phyloP scores from a whole-genome alignment of 2,797 vertebrate species.

The Petrocephalus sullivani region DNA sequence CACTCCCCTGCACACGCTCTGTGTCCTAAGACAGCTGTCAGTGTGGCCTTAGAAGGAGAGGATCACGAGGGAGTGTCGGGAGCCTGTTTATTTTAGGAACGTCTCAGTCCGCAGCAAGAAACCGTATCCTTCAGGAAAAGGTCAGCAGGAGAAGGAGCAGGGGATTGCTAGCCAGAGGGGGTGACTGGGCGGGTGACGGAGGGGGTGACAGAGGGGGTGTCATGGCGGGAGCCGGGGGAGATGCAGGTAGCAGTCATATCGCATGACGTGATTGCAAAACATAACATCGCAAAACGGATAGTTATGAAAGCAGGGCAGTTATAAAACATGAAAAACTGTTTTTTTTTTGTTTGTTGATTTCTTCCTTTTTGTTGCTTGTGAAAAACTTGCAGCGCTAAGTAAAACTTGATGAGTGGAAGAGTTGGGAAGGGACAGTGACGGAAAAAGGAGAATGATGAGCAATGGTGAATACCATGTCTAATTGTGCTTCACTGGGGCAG shows the following conservation, averaged over 20 bases:
- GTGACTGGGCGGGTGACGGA: background rate
- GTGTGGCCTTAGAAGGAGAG: conserved; percentile 60
- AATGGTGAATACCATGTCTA: background rate
- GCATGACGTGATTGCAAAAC: conserved; percentile 4
- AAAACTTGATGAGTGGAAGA: background rate
- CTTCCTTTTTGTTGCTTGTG: background rate
- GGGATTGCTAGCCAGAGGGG: background rate
- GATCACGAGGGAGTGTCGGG: conserved; percentile 25
- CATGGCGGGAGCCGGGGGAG: background rate
- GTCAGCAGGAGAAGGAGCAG: conserved; percentile 38
- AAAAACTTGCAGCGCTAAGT: background rate
- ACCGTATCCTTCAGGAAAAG: conserved; percentile 36
- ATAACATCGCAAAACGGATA: background rate
- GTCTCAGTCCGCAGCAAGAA: conserved; percentile 30
- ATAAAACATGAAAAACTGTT: background rate
- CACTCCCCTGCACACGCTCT: conserved; percentile 40
- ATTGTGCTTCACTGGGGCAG: background rate
- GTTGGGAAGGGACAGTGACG: background rate
- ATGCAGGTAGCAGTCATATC: conserved; percentile 4
- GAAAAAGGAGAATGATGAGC: background rate
- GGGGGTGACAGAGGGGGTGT: background rate
- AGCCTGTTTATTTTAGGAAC: conserved; percentile 33
- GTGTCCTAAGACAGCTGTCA: conserved; percentile 54
- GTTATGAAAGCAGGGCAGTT: background rate
- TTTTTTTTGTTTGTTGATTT: background rate